phyloP scores from a whole-genome alignment of 2,113 vertebrate genomes.

The Otocyon megalotis region DNA sequence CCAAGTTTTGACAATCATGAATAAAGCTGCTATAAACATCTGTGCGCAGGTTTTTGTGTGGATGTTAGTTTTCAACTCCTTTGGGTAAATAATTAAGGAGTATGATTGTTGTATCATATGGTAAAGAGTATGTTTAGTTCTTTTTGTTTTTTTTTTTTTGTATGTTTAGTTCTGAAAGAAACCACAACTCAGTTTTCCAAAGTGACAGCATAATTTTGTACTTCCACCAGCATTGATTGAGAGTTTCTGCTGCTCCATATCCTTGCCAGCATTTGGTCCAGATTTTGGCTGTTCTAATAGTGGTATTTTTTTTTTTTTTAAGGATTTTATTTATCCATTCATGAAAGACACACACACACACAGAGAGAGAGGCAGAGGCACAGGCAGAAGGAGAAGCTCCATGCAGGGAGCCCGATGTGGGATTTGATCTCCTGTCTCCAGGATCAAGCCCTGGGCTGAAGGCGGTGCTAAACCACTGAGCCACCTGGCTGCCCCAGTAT shows the following conservation, averaged over 20 bases:
- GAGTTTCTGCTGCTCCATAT: background rate
- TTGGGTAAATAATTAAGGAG: background rate
- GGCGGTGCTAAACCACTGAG: too few relatives aligned
- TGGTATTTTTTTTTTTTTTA: too few relatives aligned
- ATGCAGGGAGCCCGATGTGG: too few relatives aligned
- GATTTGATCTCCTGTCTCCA: too few relatives aligned
- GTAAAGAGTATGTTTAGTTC: too few relatives aligned
- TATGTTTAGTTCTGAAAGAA: background rate
- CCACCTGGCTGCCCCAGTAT: background rate
- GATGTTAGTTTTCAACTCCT: background rate
- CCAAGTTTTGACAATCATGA: background rate
- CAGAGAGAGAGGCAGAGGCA: too few relatives aligned
- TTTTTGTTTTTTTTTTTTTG: too few relatives aligned
- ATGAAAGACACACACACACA: too few relatives aligned
- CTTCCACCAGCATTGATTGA: background rate
- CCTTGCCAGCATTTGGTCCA: background rate
- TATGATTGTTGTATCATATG: background rate
- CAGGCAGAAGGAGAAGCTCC: too few relatives aligned
- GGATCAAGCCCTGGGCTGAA: too few relatives aligned
- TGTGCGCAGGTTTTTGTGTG: background rate
- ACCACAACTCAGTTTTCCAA: background rate
- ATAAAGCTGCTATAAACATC: background rate
- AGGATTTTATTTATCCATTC: too few relatives aligned
- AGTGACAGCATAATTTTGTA: background rate
- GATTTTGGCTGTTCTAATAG: background rate